These are phyloP conservation scores for Brachionus paranguensis DNA, from an alignment of 1,140 invertebrate genomes.

Conservation along the genomic window DNA sequence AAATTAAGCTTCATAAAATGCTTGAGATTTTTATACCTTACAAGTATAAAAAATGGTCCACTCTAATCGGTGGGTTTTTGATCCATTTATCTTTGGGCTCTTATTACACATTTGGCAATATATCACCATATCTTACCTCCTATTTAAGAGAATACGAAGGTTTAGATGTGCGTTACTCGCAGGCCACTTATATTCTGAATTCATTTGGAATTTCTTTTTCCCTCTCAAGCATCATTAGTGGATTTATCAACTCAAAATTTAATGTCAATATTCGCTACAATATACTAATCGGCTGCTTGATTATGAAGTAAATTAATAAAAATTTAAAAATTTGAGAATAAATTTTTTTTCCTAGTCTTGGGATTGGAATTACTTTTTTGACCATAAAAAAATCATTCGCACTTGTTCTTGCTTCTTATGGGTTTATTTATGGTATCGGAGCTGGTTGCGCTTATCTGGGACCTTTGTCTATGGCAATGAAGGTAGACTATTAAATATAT, in stretches of 20 bases:
- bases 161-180: slow-evolving; percentile 46
- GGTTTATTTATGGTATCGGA: slow-evolving; percentile 51
- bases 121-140: slow-evolving; percentile 57
- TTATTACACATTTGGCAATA: slow-evolving; percentile 44
- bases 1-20: background rate
- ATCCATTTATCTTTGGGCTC: slow-evolving; percentile 32
- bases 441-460: slow-evolving; percentile 53
- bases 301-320: slow-evolving; percentile 1
- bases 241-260: background rate
- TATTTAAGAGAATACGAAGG: slow-evolving; percentile 47
- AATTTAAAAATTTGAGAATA: background rate
- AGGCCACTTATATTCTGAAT: slow-evolving; percentile 53
- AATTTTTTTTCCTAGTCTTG: slow-evolving; percentile 44
- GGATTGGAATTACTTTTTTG: slow-evolving; percentile 52
- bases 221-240: slow-evolving; percentile 43
- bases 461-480: slow-evolving; percentile 54
- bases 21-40: background rate
- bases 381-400: slow-evolving; percentile 49
- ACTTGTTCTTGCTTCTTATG: slow-evolving; percentile 51
- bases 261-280: background rate
- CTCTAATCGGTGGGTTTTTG: slow-evolving; percentile 35
- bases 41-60: slow-evolving; percentile 35
- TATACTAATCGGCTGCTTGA: background rate
- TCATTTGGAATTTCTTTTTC: slow-evolving; percentile 47
- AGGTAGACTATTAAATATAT: slow-evolving; percentile 43